Percentiles rank a stretch among this genome's conserved stretches.
Evolutionary conservation across 2,797 vertebrate genomes (phyloP).

Genomic region (Anableps anableps): DNA sequence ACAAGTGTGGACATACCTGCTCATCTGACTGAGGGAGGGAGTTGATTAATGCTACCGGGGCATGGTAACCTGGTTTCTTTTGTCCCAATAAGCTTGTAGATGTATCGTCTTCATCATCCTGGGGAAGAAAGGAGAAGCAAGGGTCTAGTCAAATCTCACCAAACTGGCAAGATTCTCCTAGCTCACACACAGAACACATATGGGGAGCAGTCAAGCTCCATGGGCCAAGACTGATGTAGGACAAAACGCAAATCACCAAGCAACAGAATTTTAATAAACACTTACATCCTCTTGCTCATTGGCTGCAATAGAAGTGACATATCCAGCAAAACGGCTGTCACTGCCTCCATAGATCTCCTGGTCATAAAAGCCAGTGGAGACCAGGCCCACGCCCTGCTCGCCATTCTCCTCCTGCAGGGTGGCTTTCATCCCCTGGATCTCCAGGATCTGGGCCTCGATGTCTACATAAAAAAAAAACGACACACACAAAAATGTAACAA

Average conservation of each 20-base stretch:
- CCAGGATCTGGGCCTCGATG: conserved; percentile 97
- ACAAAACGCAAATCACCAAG: background rate
- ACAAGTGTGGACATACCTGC: conserved; percentile 80
- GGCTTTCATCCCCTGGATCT: conserved; percentile 98
- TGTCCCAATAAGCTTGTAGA: conserved; percentile 94
- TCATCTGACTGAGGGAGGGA: conserved; percentile 98
- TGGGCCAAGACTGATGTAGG: background rate
- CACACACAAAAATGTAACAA: too few relatives aligned
- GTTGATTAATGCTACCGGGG: conserved; percentile 96
- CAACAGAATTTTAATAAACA: conserved; percentile 26
- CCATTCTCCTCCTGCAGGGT: conserved; percentile 86
- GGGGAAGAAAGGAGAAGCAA: conserved; percentile 31
- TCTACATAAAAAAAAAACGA: conserved; percentile 39
- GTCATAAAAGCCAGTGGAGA: conserved; percentile 96
- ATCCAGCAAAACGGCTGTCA: conserved; percentile 96
- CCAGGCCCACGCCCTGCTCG: conserved; percentile 93
- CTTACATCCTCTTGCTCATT: conserved; percentile 98
- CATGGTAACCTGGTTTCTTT: conserved; percentile 98
- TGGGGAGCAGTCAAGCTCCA: conserved; percentile 42
- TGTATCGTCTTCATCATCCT: conserved; percentile 96
- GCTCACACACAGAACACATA: conserved; percentile 50
- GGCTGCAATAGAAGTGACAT: conserved; percentile 97
- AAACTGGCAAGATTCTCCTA: conserved; percentile 50
- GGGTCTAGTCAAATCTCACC: conserved; percentile 63
- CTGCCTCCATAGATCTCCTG: conserved; percentile 98